Evolutionary conservation across 2,888 invertebrate species (phyloP).

Genomic region (Kryphioiulus occultus): DNA sequence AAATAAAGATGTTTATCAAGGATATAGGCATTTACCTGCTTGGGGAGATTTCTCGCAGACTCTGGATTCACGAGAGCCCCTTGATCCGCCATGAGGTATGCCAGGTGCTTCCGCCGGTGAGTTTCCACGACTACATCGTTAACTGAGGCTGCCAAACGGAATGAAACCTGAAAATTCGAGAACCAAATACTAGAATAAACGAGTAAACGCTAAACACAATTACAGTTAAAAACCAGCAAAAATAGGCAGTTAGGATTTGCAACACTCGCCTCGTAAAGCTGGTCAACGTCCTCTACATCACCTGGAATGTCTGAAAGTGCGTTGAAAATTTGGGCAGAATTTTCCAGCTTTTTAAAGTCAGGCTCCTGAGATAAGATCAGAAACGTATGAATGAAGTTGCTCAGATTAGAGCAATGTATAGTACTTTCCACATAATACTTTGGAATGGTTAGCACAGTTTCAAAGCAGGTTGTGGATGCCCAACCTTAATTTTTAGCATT

Average conservation of each 20-base stretch:
- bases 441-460: not conserved
- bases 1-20: no score
- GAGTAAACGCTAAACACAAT: no score
- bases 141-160: conserved; percentile 80
- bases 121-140: conserved; percentile 87
- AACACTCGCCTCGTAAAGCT: conserved; percentile 74
- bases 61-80: conserved; percentile 92
- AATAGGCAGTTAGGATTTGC: no score
- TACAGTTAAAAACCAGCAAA: no score
- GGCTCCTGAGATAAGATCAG: conserved; percentile 68
- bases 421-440: not conserved
- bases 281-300: conserved; percentile 88
- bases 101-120: conserved; percentile 88
- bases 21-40: conserved; percentile 72
- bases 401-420: not conserved
- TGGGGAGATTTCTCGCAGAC: conserved; percentile 87
- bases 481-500: conserved; percentile 80
- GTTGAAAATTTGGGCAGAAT: conserved; percentile 98
- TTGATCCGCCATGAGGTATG: conserved; percentile 96
- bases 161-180: conserved; percentile 67
- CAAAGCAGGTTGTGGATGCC: not conserved
- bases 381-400: not conserved
- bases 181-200: no score
- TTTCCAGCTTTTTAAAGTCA: conserved; percentile 83
- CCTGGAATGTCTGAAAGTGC: conserved; percentile 95